A percentile compares a stretch with the other conserved stretches of the same genome.
Conservation (phyloP, 2,113 vertebrate species). For the Nycticorax nycticorax region DNA sequence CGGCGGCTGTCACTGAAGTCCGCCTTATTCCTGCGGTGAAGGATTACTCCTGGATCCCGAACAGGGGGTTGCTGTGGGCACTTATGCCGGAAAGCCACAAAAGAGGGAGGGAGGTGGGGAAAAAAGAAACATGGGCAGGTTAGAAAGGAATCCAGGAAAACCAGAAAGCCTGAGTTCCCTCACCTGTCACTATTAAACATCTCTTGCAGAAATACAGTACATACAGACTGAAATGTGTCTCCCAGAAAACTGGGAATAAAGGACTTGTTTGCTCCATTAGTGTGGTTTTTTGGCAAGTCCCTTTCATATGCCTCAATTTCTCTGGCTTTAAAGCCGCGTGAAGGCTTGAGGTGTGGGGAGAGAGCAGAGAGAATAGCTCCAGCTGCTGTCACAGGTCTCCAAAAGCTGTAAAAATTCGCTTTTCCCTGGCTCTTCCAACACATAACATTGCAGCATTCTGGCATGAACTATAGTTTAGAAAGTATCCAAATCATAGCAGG, state of each 20-base stretch:
- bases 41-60: background rate
- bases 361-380: background rate
- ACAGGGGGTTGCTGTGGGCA: background rate
- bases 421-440: background rate
- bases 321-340: background rate
- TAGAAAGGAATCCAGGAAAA: background rate
- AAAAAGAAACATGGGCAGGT: background rate
- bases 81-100: background rate
- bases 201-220: background rate
- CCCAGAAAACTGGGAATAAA: background rate
- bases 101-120: background rate
- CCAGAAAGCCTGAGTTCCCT: background rate
- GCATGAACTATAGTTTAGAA: background rate
- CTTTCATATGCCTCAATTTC: background rate
- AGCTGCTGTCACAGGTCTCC: background rate
- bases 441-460: background rate
- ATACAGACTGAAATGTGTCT: background rate
- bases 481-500: background rate
- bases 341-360: background rate
- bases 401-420: background rate
- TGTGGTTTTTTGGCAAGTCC: background rate
- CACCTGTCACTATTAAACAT: background rate
- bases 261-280: background rate
- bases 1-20: rapidly evolving
- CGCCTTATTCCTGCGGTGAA: background rate